Evolutionary conservation across 2,888 invertebrate species (phyloP).

Genomic region (Corbicula japonica): DNA sequence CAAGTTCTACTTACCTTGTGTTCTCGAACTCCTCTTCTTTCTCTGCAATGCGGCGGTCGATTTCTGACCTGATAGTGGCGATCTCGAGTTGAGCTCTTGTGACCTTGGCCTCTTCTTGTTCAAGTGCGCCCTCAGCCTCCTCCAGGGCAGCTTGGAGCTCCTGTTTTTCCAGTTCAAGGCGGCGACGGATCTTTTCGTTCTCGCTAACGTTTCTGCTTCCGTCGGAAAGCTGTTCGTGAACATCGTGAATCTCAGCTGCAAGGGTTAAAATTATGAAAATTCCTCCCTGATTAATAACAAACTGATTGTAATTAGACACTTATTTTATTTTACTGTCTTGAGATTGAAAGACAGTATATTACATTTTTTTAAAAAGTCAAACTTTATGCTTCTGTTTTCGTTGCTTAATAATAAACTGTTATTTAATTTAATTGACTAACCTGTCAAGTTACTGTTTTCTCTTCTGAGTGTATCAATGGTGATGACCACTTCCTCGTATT

Average conservation of each 20-base stretch:
- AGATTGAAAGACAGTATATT: too few species aligned
- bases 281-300: too few species aligned
- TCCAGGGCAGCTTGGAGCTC: constrained; percentile 99
- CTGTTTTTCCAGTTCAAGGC: constrained; percentile 99
- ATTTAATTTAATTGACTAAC: constrained; percentile 55
- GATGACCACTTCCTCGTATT: constrained; percentile 98
- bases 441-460: constrained; percentile 99
- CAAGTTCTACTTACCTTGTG: constrained; percentile 91
- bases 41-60: constrained; percentile 99
- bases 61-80: constrained; percentile 99
- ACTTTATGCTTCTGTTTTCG: too few species aligned
- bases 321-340: too few species aligned
- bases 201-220: constrained; percentile 99
- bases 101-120: constrained; percentile 99
- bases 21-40: constrained; percentile 99
- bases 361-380: too few species aligned
- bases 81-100: constrained; percentile 97
- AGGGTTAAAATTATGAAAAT: too few species aligned
- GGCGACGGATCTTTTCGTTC: constrained; percentile 99
- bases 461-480: constrained; percentile 98
- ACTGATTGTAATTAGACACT: too few species aligned
- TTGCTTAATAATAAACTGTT: neutral
- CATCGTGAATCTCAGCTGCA: constrained; percentile 98
- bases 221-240: constrained; percentile 99
- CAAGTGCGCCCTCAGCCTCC: constrained; percentile 99